Evolutionary conservation across 2,113 vertebrate genomes (phyloP).

Genomic region (Chaetorhynchus papuensis): DNA sequence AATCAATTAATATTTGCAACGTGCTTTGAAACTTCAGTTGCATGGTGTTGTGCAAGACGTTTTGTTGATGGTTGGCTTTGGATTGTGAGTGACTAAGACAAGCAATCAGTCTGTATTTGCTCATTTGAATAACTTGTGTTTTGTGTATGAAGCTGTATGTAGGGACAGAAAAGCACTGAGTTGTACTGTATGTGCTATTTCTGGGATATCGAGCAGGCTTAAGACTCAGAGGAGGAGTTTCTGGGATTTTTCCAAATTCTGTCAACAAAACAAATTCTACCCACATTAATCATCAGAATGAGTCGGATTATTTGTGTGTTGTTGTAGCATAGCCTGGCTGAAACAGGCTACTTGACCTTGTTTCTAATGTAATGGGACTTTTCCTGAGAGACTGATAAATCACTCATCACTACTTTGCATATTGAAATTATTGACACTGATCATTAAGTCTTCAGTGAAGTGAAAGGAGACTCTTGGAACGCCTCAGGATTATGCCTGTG

Average conservation of each 20-base stretch:
- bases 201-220: neutral
- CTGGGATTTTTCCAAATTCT: constrained; percentile 11
- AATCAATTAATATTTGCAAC: neutral
- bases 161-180: neutral
- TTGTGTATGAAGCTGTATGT: neutral
- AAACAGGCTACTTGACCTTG: neutral
- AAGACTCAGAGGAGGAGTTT: neutral
- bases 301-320: neutral
- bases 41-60: neutral
- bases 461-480: neutral
- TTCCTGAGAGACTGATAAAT: neutral
- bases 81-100: neutral
- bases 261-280: constrained; percentile 31
- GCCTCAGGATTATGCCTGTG: accelerated
- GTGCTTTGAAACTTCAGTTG: neutral
- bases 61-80: neutral
- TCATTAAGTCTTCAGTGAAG: neutral
- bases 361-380: neutral
- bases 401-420: neutral
- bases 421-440: neutral
- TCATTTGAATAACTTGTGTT: neutral
- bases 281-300: neutral
- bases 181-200: neutral
- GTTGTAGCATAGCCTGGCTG: neutral
- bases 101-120: neutral